These are phyloP conservation scores for Xanthorhoe spadicearia DNA, from an alignment of 2,888 invertebrate species.

Conservation along the genomic window DNA sequence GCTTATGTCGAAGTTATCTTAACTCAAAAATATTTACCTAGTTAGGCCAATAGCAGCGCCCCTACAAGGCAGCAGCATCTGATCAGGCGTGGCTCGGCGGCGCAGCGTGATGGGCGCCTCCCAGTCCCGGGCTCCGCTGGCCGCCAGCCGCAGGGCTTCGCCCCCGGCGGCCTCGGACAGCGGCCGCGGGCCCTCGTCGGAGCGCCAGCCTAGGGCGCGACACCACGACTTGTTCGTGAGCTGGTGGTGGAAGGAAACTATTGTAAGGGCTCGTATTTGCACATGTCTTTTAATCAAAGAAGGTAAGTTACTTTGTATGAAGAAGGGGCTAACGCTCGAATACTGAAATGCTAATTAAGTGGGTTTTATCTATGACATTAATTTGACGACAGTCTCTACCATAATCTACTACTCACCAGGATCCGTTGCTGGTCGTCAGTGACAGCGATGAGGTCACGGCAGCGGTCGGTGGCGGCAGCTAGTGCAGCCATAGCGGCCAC, in stretches of 20 bases:
- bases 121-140: constrained; percentile 87
- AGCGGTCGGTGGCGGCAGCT: constrained; percentile 93
- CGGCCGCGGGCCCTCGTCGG: constrained; percentile 68
- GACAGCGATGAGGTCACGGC: constrained; percentile 93
- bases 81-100: constrained; percentile 92
- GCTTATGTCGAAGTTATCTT: background rate
- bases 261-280: background rate
- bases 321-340: no score
- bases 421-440: constrained; percentile 94
- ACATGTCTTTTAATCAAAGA: no score
- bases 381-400: no score
- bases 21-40: constrained; percentile 64
- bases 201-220: constrained; percentile 88
- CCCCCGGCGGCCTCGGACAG: constrained; percentile 75
- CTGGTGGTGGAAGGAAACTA: constrained; percentile 70
- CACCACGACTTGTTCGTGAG: constrained; percentile 95
- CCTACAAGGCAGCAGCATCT: constrained; percentile 76
- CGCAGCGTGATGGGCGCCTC: constrained; percentile 91
- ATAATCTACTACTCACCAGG: constrained; percentile 62
- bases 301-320: no score
- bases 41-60: constrained; percentile 72
- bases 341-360: no score
- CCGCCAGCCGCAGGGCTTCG: constrained; percentile 81
- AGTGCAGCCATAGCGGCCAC: constrained; percentile 92
- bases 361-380: no score